Evolutionary conservation across 2,797 vertebrate genomes (phyloP), one percentile per base, ranked within the genome.

Genomic region (Vespertilio murinus): DNA sequence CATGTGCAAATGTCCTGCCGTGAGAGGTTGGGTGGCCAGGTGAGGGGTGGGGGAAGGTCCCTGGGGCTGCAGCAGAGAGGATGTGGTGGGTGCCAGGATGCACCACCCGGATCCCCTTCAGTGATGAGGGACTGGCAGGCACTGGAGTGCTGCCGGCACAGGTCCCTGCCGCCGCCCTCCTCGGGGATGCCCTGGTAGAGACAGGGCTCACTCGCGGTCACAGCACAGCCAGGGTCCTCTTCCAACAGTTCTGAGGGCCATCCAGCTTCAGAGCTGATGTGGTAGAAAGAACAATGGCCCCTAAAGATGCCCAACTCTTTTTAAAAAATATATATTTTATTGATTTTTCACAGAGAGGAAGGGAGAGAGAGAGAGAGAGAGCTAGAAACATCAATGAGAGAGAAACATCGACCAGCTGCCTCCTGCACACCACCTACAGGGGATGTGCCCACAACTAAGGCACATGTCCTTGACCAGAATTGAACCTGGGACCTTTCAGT

Each of bases 111-210:
- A 47, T 3, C 23, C 13, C n/a, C 82, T 56, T 7, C 0, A 0
- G 14, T 6, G 33, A 65, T 13, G 54, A 71, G 70, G 47, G 40
- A 2, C 28, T 33, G 33, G 33, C 20, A 61, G 30, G 6, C 35
- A 0, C 30, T 1, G 22, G 20, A 38, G 20, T 0, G 30, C 59
- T 3, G 6, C 54, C n/a, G 47, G 40, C 47, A 12, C 8, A 7
- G 25, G 4, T 25, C 25, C 28, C 64, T 30, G 8, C 47, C 30
- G 9, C 33, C 45, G 18, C 6, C 14, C 23, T 65, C 17, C 20
- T 6, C 18, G 23, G 52, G 56, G 18, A 22, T 3, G 1, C 8
- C 8, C 16, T 0, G 11, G 38, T 35, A 52, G 67, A 73, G 33
- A 30, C 23, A 35, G 23, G 42, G 56, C 47, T 42, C 8, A 1